Conservation (phyloP, 2,113 vertebrate genomes). For the Clarias batrachus region DNA sequence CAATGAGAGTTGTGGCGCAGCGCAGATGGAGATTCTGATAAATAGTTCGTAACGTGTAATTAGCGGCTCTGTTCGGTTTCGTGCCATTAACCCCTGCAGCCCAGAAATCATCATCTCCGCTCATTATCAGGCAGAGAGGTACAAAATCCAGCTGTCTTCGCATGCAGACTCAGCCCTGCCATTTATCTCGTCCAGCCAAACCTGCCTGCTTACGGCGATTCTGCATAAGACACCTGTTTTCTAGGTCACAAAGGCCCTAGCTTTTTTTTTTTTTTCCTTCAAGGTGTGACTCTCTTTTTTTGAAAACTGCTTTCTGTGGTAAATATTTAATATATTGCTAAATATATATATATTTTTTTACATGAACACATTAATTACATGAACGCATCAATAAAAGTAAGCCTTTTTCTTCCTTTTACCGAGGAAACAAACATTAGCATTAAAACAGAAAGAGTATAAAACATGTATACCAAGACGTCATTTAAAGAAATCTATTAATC, state of each 20-base stretch:
- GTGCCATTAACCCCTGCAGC: slow-evolving; percentile 99
- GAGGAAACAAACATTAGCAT: neutral
- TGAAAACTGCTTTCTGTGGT: slow-evolving; percentile 32
- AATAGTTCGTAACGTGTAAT: slow-evolving; percentile 99
- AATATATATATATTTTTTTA: slow-evolving; percentile 23
- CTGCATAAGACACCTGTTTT: slow-evolving; percentile 73
- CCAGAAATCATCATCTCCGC: slow-evolving; percentile 88
- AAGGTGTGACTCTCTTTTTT: slow-evolving; percentile 27
- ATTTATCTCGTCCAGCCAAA: slow-evolving; percentile 73
- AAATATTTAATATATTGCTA: slow-evolving; percentile 32
- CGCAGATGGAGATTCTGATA: slow-evolving; percentile 99
- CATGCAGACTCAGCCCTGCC: slow-evolving; percentile 91
- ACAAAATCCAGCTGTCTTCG: slow-evolving; percentile 95
- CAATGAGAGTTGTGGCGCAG: slow-evolving; percentile 85
- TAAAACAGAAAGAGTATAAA: neutral
- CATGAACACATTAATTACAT: neutral
- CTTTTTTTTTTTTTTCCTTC: slow-evolving; percentile 20
- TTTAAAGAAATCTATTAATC: neutral
- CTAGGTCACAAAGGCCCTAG: slow-evolving; percentile 63
- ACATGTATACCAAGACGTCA: neutral
- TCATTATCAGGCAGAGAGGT: slow-evolving; percentile 98
- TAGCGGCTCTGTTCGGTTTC: slow-evolving; percentile 95
- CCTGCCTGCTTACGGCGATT: slow-evolving; percentile 48
- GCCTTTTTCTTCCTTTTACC: neutral
- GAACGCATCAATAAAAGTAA: slow-evolving; percentile 2